Percentiles rank a stretch among this genome's conserved stretches.
Conservation (phyloP, 2,797 vertebrate species). For the Myiotriccus ornatus region DNA sequence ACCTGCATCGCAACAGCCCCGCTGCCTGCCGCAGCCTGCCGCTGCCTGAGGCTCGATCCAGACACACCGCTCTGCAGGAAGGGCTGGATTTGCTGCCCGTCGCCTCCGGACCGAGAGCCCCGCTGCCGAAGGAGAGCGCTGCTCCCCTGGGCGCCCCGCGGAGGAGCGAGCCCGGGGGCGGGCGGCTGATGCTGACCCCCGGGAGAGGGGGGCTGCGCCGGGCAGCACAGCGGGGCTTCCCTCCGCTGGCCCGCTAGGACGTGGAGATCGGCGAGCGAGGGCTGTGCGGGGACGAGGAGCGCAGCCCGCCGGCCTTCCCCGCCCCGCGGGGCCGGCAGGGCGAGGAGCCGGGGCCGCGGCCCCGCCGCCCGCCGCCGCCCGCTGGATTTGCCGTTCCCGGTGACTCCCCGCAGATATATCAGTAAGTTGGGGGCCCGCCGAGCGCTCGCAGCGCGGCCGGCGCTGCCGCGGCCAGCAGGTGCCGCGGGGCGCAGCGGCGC, state of each 20-base stretch:
- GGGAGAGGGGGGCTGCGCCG: neutral
- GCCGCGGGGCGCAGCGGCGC: neutral
- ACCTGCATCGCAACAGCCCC: neutral
- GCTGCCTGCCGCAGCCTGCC: neutral
- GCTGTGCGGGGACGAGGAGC: neutral
- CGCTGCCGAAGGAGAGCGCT: neutral
- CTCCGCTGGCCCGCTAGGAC: neutral
- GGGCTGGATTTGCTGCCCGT: neutral
- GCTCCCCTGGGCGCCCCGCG: neutral
- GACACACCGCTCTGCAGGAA: neutral
- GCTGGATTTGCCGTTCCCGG: constrained; percentile 77
- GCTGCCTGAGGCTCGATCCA: neutral
- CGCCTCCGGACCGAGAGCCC: neutral
- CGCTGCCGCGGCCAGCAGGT: constrained; percentile 36
- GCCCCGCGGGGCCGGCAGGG: neutral
- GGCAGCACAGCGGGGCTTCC: neutral
- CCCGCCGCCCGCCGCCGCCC: constrained; percentile 54
- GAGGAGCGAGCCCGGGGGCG: neutral
- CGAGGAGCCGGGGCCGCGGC: neutral
- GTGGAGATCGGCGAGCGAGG: neutral
- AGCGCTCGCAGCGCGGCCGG: neutral
- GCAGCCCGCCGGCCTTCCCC: neutral
- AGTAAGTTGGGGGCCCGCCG: constrained; percentile 68
- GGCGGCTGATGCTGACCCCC: neutral
- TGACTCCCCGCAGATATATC: constrained; percentile 72